Percentiles rank a stretch among this genome's conserved stretches.
Evolutionary conservation across 2,888 invertebrate genomes (phyloP).

Genomic region (Odiellus spinosus): DNA sequence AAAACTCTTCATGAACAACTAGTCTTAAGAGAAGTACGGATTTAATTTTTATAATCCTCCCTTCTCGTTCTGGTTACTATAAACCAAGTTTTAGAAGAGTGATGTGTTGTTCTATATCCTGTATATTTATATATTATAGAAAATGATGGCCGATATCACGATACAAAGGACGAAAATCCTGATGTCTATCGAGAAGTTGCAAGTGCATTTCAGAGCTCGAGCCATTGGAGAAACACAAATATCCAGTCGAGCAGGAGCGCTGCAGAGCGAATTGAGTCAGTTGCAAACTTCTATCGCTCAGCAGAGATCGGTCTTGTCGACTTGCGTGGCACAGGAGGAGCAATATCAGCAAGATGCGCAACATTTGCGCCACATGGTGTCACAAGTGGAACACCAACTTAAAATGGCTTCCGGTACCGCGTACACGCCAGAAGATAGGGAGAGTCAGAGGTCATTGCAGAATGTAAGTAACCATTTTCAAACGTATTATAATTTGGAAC

Average conservation of each 20-base stretch:
- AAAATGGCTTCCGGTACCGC: constrained; percentile 60
- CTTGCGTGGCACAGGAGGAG: constrained; percentile 68
- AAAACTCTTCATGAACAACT: constrained; percentile 74
- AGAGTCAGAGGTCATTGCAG: constrained; percentile 63
- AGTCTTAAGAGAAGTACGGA: constrained; percentile 47
- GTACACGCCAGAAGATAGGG: constrained; percentile 64
- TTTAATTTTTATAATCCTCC: not conserved
- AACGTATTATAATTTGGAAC: too few relatives aligned
- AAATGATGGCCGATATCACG: constrained; percentile 66
- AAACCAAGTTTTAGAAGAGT: not conserved
- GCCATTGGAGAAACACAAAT: constrained; percentile 57
- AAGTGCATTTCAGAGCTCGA: constrained; percentile 70
- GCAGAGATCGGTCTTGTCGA: constrained; percentile 50
- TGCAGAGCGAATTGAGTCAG: constrained; percentile 50
- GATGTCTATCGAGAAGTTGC: constrained; percentile 71
- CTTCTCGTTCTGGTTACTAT: not conserved
- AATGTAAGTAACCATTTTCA: constrained; percentile 49
- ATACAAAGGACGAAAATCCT: constrained; percentile 78
- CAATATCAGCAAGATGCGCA: constrained; percentile 75
- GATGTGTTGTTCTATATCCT: not conserved
- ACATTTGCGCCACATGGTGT: constrained; percentile 61
- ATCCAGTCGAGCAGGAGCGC: constrained; percentile 50
- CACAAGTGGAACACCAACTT: constrained; percentile 72
- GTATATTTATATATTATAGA: constrained; percentile 27
- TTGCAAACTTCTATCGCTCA: constrained; percentile 44